Evolutionary conservation across 2,797 vertebrate species (phyloP).

Genomic region (Oryzias sinensis): DNA sequence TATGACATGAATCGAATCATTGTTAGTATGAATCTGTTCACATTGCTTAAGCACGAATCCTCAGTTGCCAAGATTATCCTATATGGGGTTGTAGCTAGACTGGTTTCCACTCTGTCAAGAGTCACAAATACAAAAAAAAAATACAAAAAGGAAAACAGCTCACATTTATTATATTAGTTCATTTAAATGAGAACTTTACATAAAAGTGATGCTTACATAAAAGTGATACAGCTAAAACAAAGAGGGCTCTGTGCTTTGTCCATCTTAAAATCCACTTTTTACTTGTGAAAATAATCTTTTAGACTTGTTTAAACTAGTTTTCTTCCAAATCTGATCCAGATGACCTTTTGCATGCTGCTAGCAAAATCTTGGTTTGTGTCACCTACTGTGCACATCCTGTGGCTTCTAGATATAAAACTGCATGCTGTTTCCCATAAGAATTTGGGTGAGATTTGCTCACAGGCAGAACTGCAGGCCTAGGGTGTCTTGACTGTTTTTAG

Average conservation of each 20-base stretch:
- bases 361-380: constrained; percentile 22
- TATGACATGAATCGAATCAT: no score
- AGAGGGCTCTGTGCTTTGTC: neutral
- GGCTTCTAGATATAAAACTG: constrained; percentile 35
- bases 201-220: no score
- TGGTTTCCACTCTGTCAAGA: no score
- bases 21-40: no score
- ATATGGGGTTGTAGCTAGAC: no score
- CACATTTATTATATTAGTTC: neutral
- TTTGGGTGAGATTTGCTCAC: no score
- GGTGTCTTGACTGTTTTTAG: no score
- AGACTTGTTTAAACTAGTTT: constrained; percentile 4
- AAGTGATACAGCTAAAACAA: neutral
- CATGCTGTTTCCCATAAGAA: constrained; percentile 48
- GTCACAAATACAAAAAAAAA: no score
- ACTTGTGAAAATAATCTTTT: constrained; percentile 7
- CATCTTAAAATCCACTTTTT: constrained; percentile 1
- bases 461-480: no score
- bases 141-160: no score
- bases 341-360: constrained; percentile 28
- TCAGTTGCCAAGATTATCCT: no score
- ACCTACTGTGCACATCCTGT: constrained; percentile 23
- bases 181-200: neutral
- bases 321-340: constrained; percentile 4
- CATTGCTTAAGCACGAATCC: no score